Evolutionary conservation across 2,113 vertebrate species (phyloP).

Genomic region (Gulo gulo): DNA sequence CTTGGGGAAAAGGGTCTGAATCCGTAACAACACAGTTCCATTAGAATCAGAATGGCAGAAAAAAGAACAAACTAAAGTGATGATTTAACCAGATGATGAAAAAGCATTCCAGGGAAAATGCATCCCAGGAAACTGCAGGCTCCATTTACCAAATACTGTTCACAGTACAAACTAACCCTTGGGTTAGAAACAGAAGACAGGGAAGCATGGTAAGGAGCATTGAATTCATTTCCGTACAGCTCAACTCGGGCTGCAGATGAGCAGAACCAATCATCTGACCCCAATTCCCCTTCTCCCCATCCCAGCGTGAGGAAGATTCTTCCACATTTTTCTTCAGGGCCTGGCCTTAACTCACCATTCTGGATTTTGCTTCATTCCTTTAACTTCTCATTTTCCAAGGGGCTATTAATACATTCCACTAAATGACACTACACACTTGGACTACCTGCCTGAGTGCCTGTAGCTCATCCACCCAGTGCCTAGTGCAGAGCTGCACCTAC

Average conservation of each 20-base stretch:
- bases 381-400: background rate
- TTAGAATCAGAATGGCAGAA: background rate
- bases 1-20: background rate
- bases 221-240: background rate
- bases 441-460: background rate
- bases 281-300: background rate
- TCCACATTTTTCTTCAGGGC: background rate
- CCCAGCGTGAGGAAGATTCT: background rate
- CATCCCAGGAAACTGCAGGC: background rate
- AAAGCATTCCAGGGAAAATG: background rate
- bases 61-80: background rate
- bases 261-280: background rate
- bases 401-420: background rate
- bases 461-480: background rate
- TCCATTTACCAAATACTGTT: background rate
- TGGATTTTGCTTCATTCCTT: background rate
- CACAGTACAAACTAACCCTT: accelerated
- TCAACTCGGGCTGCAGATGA: background rate
- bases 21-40: background rate
- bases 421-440: background rate
- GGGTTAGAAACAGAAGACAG: background rate
- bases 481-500: background rate
- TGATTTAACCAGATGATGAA: background rate
- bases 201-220: no score
- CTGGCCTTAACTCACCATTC: background rate